phyloP scores from a whole-genome alignment of 2,113 vertebrate species.

The Anhinga anhinga region DNA sequence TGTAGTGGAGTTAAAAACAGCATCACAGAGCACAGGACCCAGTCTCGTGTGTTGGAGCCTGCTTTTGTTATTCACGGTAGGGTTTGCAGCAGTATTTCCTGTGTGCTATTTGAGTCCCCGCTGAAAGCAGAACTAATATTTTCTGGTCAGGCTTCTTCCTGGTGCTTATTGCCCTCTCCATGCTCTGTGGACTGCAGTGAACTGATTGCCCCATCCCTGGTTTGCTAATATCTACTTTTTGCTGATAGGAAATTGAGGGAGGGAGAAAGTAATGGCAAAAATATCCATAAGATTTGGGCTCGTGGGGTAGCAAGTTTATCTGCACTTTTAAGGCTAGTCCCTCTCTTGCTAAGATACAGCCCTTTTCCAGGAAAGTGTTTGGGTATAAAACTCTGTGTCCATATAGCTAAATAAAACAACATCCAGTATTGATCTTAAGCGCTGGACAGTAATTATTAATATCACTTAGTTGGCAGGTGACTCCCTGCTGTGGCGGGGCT shows the following conservation, averaged over 20 bases:
- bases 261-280: neutral
- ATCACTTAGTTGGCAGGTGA: neutral
- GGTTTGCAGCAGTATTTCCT: neutral
- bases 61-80: neutral
- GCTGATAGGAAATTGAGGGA: neutral
- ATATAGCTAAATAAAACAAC: neutral
- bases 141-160: neutral
- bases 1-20: neutral
- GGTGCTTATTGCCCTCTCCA: neutral
- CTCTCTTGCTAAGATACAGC: neutral
- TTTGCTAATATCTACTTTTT: neutral
- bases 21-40: neutral
- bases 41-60: neutral
- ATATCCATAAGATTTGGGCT: neutral
- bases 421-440: neutral
- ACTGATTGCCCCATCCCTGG: neutral
- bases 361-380: neutral
- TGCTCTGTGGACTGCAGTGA: neutral
- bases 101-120: neutral
- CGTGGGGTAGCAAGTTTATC: neutral
- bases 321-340: neutral
- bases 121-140: conserved; percentile 17
- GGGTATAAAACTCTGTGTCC: neutral
- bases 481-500: neutral
- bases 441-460: neutral